Evolutionary conservation across 2,888 invertebrate species (phyloP), one percentile per base, ranked within the genome.

Genomic region (Zhengitettix transpicula): DNA sequence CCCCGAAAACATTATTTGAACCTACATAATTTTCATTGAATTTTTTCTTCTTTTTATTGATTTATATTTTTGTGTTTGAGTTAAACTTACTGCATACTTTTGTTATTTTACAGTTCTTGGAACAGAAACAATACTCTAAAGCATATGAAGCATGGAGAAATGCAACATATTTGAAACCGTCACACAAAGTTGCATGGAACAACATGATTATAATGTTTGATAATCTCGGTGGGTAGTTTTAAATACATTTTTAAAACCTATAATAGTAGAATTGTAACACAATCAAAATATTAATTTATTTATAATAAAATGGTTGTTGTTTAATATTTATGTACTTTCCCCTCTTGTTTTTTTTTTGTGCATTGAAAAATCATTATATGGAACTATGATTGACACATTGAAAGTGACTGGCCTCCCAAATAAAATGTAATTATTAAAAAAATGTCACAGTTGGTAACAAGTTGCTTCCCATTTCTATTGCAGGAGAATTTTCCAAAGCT

Each of bases 111-210:
- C 69, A 92, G 85, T 94, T 87, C 73, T 75, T 96, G 64, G 90
- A 91, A 67, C 77, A 82, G 69, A 84, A 87, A 65, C 75, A 81
- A 62, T 82, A 84, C 64, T 76, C 82, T 3, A 80, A 84, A 62
- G 97, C 98, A 0, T 74, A 89, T 65, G 77, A 79, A 59, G 82
- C 85, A 57, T 98, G 94, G 94, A 79, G 81, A 66, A 83, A 85
- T 70, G 89, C 96, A 1, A 89, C 90, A 1, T 72, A 77, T 58
- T 77, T 87, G 60, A 86, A 87, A 69, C 84, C 88, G 0, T 81
- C 80, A 1, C 94, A 96, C 71, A 78, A 81, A 10, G 82, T 87
- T 64, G 90, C 96, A 0, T 97, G 97, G 97, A 89, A 87, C 55
- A 98, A 97, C 70, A 81, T 90, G 69, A 77, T 96, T 57, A 86